A percentile compares a stretch with the other conserved stretches of the same genome.
phyloP scores from a whole-genome alignment of 1,140 invertebrate genomes.

The Leptinotarsa texana region DNA sequence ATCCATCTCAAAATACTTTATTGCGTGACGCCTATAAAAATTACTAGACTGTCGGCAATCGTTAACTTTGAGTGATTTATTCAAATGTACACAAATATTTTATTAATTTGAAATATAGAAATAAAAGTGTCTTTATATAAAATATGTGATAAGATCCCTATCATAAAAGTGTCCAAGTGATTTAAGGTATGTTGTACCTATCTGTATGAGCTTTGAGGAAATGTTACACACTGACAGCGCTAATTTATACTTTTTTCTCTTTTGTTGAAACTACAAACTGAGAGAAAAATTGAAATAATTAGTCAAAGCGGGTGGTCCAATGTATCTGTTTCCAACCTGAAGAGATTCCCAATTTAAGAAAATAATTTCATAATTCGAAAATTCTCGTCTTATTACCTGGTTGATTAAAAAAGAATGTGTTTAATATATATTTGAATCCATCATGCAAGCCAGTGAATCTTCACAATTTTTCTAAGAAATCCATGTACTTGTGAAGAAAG shows the following conservation, averaged over 20 bases:
- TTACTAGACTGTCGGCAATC: not conserved
- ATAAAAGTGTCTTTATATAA: slow-evolving; percentile 4
- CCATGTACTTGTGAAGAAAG: too few species aligned
- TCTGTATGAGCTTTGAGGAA: not conserved
- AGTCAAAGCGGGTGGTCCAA: not conserved
- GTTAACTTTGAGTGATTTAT: not conserved
- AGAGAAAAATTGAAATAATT: not conserved
- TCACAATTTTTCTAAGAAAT: too few species aligned
- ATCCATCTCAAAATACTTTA: not conserved
- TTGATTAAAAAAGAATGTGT: too few species aligned
- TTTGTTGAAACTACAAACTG: not conserved
- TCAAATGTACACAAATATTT: slow-evolving; percentile 6
- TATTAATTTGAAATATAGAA: not conserved
- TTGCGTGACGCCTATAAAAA: not conserved
- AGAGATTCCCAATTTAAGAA: not conserved
- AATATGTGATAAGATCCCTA: not conserved
- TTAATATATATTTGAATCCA: too few species aligned
- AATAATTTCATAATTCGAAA: too few species aligned
- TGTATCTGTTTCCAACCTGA: not conserved
- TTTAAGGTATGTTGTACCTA: not conserved
- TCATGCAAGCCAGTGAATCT: too few species aligned
- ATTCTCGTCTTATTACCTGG: too few species aligned
- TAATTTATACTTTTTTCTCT: not conserved
- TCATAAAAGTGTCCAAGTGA: not conserved
- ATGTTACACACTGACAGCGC: not conserved